Evolutionary conservation across 2,113 vertebrate species (phyloP).

Genomic region (Oryzias javanicus): DNA sequence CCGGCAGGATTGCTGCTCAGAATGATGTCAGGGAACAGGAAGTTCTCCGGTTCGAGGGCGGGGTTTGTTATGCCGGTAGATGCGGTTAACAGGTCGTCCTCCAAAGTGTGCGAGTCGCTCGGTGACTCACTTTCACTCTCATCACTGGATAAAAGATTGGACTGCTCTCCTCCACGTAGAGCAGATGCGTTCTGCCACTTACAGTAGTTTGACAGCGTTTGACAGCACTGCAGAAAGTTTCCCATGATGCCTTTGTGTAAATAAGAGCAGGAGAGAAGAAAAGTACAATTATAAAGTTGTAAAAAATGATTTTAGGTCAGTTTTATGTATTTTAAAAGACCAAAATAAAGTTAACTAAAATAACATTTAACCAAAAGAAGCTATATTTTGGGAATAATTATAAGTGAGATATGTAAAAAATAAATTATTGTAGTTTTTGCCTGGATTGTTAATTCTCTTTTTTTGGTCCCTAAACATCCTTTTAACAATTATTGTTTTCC

Average conservation of each 20-base stretch:
- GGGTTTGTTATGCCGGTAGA: slow-evolving; percentile 32
- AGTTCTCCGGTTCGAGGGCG: slow-evolving; percentile 64
- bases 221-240: slow-evolving; percentile 74
- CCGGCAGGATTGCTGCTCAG: slow-evolving; percentile 69
- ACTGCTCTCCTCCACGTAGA: slow-evolving; percentile 45
- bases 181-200: slow-evolving; percentile 24
- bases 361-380: not conserved
- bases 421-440: too few species aligned
- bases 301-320: too few species aligned
- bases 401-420: not conserved
- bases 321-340: too few species aligned
- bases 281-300: slow-evolving; percentile 1
- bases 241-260: slow-evolving; percentile 62
- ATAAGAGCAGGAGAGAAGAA: slow-evolving; percentile 4
- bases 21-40: slow-evolving; percentile 76
- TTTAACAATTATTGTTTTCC: too few species aligned
- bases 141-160: slow-evolving; percentile 66
- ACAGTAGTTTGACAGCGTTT: slow-evolving; percentile 47
- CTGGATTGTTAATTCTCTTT: too few species aligned
- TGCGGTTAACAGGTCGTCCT: slow-evolving; percentile 37
- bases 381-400: not conserved
- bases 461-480: too few species aligned
- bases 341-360: not conserved
- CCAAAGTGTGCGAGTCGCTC: slow-evolving; percentile 33
- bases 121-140: slow-evolving; percentile 46